Base-by-base conservation (phyloP, 1,140 invertebrate genomes). In the Procambarus virginalis region DNA sequence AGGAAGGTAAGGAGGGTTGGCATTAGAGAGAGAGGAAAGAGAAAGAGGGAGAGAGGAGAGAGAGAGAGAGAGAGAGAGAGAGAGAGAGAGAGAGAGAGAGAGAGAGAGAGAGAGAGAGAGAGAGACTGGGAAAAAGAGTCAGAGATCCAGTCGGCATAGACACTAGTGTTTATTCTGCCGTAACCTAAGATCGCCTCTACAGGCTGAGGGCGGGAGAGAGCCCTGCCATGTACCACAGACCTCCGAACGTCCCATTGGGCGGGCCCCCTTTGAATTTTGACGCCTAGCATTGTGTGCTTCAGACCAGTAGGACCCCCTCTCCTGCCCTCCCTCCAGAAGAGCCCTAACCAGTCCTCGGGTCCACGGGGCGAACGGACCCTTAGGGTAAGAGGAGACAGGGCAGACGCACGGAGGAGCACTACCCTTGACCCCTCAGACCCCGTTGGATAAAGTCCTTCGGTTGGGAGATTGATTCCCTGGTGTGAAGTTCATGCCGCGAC, bases 401-500 rank as follows among this genome's bases (percentile, higher is more conserved):
- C 2, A 20, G 6, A 6, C 6, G 22, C 34, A 34, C 0, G 34
- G 34, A 34, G 34, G 34, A 34, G 34, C 34, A 34, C 1, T 34
- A 5, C 68, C 20, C 22, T 73, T 73, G 68, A 73, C 68, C n/a
- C n/a, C 6, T 17, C 60, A 5, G 68, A n/a, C 64, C 68, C 68
- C 6, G n/a, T 3, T 73, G 68, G n/a, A 73, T 14, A 34, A 17
- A 4, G n/a, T 9, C 22, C n/a, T 5, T 8, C 3, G 68, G 10
- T 3, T n/a, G 6, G 68, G n/a, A 10, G 22, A 73, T 73, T 73
- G 68, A 73, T 22, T 73, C 22, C 10, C 51, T 34, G 46, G 78
- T 80, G 78, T 80, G 78, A 85, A 45, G 84, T 85, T 85, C 75
- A 85, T 77, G 84, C 84, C 73, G 55, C 84, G 51, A 85, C 84